Conservation (phyloP, 2,113 vertebrate genomes). For the Glaucomys volans region DNA sequence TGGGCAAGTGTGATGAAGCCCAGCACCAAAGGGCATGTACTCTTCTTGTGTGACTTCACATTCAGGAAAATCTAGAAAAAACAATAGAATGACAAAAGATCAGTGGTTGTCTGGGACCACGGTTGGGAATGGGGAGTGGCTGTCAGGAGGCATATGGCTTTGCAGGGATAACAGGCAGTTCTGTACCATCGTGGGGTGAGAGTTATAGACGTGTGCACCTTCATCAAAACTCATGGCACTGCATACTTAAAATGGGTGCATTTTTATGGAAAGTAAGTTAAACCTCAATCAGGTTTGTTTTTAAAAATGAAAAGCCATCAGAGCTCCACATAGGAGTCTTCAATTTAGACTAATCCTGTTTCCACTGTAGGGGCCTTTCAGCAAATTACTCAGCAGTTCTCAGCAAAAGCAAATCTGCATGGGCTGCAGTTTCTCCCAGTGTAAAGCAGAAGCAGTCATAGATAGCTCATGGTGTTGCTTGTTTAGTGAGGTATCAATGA, state of each 20-base stretch:
- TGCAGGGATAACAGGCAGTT: neutral
- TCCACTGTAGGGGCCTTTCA: neutral
- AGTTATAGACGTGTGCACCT: neutral
- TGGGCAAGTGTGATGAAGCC: neutral
- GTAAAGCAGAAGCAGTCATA: neutral
- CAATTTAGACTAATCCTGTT: neutral
- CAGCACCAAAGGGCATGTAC: neutral
- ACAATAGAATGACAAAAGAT: neutral
- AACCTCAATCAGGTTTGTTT: neutral
- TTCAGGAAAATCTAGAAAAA: neutral
- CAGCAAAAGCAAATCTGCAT: neutral
- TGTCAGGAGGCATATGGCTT: neutral
- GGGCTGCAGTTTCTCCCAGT: neutral
- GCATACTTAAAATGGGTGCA: neutral
- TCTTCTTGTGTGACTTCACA: neutral
- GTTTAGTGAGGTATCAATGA: neutral
- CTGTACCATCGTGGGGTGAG: neutral
- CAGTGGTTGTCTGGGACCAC: neutral
- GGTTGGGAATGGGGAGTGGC: too few relatives aligned
- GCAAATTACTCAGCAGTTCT: neutral
- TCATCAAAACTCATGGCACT: neutral
- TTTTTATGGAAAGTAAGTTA: neutral
- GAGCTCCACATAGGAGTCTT: neutral
- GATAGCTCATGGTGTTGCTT: accelerated
- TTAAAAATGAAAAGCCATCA: conserved; percentile 5